Evolutionary conservation across 2,797 vertebrate species (phyloP).

Genomic region (Pteropus rufus): DNA sequence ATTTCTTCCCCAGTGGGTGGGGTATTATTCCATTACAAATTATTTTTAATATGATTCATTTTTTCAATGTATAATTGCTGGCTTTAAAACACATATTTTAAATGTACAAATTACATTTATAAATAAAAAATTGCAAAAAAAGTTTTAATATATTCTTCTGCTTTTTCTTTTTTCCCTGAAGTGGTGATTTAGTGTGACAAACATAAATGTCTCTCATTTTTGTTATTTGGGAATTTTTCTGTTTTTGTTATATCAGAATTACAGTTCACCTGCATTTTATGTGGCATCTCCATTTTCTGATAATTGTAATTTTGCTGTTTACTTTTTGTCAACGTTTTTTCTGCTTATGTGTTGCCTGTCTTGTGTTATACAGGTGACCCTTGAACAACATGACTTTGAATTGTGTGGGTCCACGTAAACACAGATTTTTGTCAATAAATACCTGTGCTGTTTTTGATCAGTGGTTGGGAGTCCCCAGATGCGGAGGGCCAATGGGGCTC

Average conservation of each 20-base stretch:
- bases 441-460: not conserved
- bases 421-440: not conserved
- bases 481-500: too few relatives aligned
- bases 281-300: not conserved
- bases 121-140: not conserved
- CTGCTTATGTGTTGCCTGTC: not conserved
- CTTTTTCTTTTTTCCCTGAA: not conserved
- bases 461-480: too few relatives aligned
- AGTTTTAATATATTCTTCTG: not conserved
- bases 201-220: conserved; percentile 19
- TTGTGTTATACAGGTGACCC: not conserved
- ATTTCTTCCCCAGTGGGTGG: not conserved
- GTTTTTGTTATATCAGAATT: conserved; percentile 27
- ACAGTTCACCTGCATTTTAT: not conserved
- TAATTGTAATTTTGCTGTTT: not conserved
- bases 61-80: not conserved
- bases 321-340: not conserved
- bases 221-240: not conserved
- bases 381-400: not conserved
- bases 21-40: not conserved
- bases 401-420: not conserved
- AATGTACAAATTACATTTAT: not conserved
- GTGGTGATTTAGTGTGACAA: conserved; percentile 24
- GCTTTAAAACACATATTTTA: not conserved
- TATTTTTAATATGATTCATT: conserved; percentile 1